Evolutionary conservation across 2,888 invertebrate species (phyloP).

Genomic region (Embidobia sp.): DNA sequence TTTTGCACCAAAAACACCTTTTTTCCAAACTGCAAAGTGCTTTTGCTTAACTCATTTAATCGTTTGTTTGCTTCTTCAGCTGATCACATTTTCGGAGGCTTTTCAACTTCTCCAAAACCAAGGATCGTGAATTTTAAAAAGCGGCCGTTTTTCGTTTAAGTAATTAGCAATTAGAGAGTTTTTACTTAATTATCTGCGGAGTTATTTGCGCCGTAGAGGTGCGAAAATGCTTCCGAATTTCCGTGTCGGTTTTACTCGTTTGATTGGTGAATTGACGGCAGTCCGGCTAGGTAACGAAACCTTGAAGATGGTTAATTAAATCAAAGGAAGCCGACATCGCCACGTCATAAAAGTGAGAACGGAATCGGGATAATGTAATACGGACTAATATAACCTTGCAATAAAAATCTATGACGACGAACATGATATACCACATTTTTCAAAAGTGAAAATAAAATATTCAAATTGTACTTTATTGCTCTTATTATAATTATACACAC

Average conservation of each 20-base stretch:
- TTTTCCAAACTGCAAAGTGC: too few species aligned
- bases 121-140: neutral
- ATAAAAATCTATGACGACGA: constrained; percentile 75
- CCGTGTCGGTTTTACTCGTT: constrained; percentile 60
- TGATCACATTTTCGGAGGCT: too few species aligned
- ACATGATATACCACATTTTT: constrained; percentile 57
- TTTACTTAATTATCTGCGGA: constrained; percentile 30
- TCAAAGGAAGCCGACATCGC: constrained; percentile 80
- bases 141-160: constrained; percentile 23
- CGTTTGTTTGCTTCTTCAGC: too few species aligned
- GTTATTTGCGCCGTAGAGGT: constrained; percentile 61
- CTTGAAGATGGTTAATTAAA: constrained; percentile 78
- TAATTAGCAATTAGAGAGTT: constrained; percentile 54
- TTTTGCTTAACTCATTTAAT: too few species aligned
- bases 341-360: constrained; percentile 79
- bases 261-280: constrained; percentile 62
- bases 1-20: too few species aligned
- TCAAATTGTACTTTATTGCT: constrained; percentile 24
- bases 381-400: constrained; percentile 76
- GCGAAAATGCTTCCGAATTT: constrained; percentile 68
- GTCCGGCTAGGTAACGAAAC: constrained; percentile 62
- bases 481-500: too few species aligned
- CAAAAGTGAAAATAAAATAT: constrained; percentile 55
- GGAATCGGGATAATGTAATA: constrained; percentile 76
- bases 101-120: neutral